These are phyloP conservation scores for Spea multiplicata DNA, from an alignment of 2,113 vertebrate genomes.

Conservation along the genomic window DNA sequence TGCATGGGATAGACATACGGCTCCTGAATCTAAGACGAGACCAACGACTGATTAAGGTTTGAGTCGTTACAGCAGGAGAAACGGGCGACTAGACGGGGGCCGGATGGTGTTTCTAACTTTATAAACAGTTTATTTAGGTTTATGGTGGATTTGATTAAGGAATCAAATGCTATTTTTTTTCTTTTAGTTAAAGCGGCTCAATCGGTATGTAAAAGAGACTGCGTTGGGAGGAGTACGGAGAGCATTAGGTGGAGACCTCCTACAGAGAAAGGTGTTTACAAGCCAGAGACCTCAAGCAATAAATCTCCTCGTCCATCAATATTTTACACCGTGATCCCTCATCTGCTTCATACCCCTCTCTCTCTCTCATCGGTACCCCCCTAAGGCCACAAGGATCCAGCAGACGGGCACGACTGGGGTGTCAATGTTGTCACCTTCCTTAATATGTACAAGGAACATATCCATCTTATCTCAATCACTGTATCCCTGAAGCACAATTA, in stretches of 20 bases:
- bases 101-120: too few relatives aligned
- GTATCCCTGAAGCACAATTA: constrained; percentile 26
- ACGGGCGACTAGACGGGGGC: too few relatives aligned
- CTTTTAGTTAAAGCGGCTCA: too few relatives aligned
- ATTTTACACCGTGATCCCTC: constrained; percentile 20
- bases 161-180: too few relatives aligned
- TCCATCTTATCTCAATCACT: constrained; percentile 30
- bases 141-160: too few relatives aligned
- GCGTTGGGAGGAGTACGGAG: neutral
- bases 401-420: neutral
- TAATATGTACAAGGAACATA: constrained; percentile 10
- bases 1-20: too few relatives aligned
- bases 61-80: too few relatives aligned
- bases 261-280: constrained; percentile 20
- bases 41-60: too few relatives aligned
- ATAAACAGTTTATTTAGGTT: too few relatives aligned
- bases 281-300: constrained; percentile 30
- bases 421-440: constrained; percentile 26
- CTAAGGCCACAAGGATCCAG: constrained; percentile 16
- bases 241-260: constrained; percentile 9
- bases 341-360: constrained; percentile 7
- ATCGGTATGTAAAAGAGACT: too few relatives aligned
- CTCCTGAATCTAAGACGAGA: too few relatives aligned
- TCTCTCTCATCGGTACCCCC: constrained; percentile 28
- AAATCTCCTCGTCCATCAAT: constrained; percentile 34